These are phyloP conservation scores for Columba livia DNA, from an alignment of 2,113 vertebrate genomes.

Conservation along the genomic window DNA sequence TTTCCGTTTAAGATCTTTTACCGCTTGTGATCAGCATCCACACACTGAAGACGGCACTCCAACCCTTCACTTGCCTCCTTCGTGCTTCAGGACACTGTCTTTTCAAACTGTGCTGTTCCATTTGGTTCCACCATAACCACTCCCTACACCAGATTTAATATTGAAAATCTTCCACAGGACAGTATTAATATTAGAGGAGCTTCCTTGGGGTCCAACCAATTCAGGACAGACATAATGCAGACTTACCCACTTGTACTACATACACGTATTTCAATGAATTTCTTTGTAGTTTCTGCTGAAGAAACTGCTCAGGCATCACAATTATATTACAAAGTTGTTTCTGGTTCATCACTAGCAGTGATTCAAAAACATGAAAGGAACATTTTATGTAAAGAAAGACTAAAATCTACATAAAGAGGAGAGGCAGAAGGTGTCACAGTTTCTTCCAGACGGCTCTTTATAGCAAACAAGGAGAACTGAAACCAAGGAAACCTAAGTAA, in stretches of 20 bases:
- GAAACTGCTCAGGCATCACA: background rate
- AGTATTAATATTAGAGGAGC: background rate
- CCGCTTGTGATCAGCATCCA: background rate
- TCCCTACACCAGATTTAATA: background rate
- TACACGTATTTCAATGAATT: background rate
- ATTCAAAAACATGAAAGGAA: background rate
- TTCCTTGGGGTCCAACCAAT: background rate
- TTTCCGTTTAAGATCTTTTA: background rate
- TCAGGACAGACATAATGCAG: background rate
- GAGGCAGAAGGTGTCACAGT: background rate
- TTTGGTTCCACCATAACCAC: background rate
- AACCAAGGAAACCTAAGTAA: background rate
- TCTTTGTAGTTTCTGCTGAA: background rate
- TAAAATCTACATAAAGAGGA: background rate
- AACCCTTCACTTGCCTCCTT: background rate
- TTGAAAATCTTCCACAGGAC: background rate
- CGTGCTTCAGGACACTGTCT: background rate
- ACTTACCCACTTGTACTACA: background rate
- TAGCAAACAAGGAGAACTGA: background rate
- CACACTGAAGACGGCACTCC: background rate
- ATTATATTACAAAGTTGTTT: background rate
- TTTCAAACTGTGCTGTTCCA: background rate
- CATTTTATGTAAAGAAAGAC: background rate
- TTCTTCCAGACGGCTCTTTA: background rate
- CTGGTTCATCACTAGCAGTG: background rate